Evolutionary conservation across 2,113 vertebrate species (phyloP).

Genomic region (Urocynchramus pylzowi): DNA sequence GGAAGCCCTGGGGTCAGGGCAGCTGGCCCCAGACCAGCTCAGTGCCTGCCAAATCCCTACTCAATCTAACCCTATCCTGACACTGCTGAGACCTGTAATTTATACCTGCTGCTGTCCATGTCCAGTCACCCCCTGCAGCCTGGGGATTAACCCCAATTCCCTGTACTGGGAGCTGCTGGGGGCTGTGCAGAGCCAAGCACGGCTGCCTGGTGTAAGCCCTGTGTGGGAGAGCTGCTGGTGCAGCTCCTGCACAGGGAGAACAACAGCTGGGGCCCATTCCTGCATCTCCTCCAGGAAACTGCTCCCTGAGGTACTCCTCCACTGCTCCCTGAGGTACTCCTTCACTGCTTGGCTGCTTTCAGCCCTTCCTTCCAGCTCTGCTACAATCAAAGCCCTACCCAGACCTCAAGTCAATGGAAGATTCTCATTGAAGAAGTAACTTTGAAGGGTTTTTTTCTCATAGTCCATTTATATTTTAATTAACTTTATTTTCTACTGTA

Average conservation of each 20-base stretch:
- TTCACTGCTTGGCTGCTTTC: background rate
- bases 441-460: background rate
- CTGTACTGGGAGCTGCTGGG: background rate
- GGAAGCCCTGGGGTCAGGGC: background rate
- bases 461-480: background rate
- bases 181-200: background rate
- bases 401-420: background rate
- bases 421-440: background rate
- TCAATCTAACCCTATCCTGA: background rate
- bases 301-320: background rate
- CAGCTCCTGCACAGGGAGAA: background rate
- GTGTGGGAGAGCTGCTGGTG: background rate
- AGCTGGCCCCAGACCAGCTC: background rate
- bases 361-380: background rate
- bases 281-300: background rate
- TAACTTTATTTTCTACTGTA: background rate
- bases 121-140: background rate
- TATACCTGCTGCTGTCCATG: background rate
- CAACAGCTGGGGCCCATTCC: background rate
- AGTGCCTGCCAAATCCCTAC: background rate
- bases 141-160: background rate
- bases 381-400: background rate
- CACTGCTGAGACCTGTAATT: background rate
- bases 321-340: background rate
- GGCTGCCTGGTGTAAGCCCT: accelerated